These are phyloP conservation scores for Calypte anna DNA, from an alignment of 2,113 vertebrate species.

Conservation along the genomic window DNA sequence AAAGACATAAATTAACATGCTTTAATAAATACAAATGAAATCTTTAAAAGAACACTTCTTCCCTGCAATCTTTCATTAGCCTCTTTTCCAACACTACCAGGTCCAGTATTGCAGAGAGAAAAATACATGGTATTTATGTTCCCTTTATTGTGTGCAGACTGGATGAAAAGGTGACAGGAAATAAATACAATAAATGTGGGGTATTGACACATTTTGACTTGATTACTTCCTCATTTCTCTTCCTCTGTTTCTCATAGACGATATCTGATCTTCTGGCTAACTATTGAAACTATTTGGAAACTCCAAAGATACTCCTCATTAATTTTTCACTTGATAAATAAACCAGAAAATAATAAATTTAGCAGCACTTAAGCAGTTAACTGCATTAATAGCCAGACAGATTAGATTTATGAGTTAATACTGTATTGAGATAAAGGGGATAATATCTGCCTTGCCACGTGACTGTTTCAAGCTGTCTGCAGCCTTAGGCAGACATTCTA, in stretches of 20 bases:
- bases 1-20: no score
- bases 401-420: not conserved
- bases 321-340: not conserved
- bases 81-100: not conserved
- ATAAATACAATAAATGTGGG: not conserved
- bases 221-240: not conserved
- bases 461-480: conserved; percentile 2
- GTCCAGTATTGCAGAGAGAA: not conserved
- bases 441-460: not conserved
- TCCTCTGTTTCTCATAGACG: not conserved
- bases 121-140: not conserved
- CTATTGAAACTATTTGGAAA: not conserved
- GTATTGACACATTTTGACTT: not conserved
- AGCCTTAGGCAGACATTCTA: conserved; percentile 14
- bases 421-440: not conserved
- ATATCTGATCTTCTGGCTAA: not conserved
- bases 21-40: not conserved
- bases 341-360: not conserved
- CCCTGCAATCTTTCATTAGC: not conserved
- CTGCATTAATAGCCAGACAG: not conserved
- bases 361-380: not conserved
- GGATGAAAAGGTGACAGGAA: not conserved
- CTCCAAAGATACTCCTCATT: not conserved
- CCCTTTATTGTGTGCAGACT: not conserved
- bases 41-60: not conserved